Conservation (phyloP, 2,888 invertebrate genomes). For the Acleris literana region DNA sequence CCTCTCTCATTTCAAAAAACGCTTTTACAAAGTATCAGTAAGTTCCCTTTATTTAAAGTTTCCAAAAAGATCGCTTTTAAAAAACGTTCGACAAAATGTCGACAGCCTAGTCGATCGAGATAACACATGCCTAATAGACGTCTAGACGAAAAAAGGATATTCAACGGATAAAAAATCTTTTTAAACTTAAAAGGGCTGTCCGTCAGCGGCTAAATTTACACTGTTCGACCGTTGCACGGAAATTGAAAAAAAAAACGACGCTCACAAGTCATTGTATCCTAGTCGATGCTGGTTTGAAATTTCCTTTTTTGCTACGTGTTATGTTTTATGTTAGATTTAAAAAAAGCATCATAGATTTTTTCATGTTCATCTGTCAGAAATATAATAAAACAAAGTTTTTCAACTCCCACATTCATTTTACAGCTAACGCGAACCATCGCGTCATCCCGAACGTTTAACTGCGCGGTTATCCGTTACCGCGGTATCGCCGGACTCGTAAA, state of each 20-base stretch:
- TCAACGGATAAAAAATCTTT: conserved; percentile 54
- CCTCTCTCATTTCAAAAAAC: not conserved
- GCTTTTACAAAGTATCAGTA: too few species aligned
- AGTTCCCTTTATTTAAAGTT: not conserved
- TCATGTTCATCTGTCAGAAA: too few species aligned
- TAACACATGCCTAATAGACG: conserved; percentile 57
- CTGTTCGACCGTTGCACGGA: conserved; percentile 48
- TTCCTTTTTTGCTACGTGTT: not conserved
- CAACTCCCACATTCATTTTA: not conserved
- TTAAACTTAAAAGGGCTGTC: conserved; percentile 55
- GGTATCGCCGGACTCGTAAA: conserved; percentile 68
- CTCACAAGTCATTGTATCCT: conserved; percentile 20
- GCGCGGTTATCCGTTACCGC: conserved; percentile 58
- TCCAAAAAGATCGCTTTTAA: not conserved
- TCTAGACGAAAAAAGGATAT: conserved; percentile 46
- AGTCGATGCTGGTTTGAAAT: conserved; percentile 1
- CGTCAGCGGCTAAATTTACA: conserved; percentile 59
- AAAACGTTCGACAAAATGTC: not conserved
- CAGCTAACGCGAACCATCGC: conserved; percentile 45
- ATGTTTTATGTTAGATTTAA: too few species aligned
- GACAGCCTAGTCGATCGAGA: not conserved
- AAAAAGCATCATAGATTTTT: too few species aligned
- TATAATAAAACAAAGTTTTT: not conserved
- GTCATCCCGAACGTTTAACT: conserved; percentile 48
- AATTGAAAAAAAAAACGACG: conserved; percentile 44